These are phyloP conservation scores for Diarsia brunnea DNA, from an alignment of 2,888 invertebrate species.

Conservation along the genomic window DNA sequence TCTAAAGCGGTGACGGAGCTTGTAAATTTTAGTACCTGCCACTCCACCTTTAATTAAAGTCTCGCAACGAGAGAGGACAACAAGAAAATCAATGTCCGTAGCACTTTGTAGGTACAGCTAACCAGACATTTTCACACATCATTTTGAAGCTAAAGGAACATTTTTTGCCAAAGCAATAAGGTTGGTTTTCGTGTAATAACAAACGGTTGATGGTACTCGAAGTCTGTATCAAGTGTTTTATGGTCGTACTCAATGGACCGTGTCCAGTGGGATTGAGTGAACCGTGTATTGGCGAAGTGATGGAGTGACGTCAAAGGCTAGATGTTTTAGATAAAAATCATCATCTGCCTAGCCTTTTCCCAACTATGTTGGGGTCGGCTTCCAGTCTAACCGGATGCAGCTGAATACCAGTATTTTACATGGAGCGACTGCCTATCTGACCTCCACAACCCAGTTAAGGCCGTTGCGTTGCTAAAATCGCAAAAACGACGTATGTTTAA, in stretches of 20 bases:
- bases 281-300: not conserved
- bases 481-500: too few species aligned
- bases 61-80: constrained; percentile 7
- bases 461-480: too few species aligned
- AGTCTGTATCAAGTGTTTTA: constrained; percentile 44
- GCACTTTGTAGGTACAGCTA: constrained; percentile 5
- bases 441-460: too few species aligned
- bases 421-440: too few species aligned
- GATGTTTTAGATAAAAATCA: not conserved
- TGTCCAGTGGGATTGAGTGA: constrained; percentile 19
- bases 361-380: too few species aligned
- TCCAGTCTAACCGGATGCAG: too few species aligned
- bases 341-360: too few species aligned
- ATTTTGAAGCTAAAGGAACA: not conserved
- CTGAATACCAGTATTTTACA: too few species aligned
- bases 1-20: not conserved
- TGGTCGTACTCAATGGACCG: constrained; percentile 14
- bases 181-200: not conserved
- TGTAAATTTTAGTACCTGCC: constrained; percentile 49
- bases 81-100: constrained; percentile 52
- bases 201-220: not conserved
- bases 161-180: constrained; percentile 11
- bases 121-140: not conserved
- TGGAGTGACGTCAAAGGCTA: constrained; percentile 18
- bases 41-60: constrained; percentile 50